Evolutionary conservation across 2,113 vertebrate genomes (phyloP), one percentile per base, ranked within the genome.

Genomic region (Odocoileus virginianus): DNA sequence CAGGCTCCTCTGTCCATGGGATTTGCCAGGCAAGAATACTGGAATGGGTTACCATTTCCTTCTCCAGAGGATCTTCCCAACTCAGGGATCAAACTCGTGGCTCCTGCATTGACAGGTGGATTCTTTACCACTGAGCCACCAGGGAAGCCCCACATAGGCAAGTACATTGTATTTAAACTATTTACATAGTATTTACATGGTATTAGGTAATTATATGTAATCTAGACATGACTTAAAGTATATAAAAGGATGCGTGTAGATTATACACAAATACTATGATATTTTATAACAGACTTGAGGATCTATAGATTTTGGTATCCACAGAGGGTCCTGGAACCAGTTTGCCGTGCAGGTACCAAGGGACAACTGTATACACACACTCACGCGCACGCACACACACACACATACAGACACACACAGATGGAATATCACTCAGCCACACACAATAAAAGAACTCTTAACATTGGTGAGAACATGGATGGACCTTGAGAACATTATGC

Each of bases 351-450:
- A 71, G n/a, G 36, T 71, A 40, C n/a, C 67, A 71, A 71, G 5
- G 64, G 10, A 71, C 36, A 76, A 43, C 36, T 76, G 3, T 14
- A 43, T 43, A 76, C 23, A 76, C 23, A 43, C 23, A 76, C 23
- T 14, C 23, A 40, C 36, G 5, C 1, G 0, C 33, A 10, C 2
- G 0, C 0, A 1, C 60, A 7, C 13, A 16, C 58, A 28, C 27
- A 27, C 28, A 33, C 60, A 33, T 12, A 52, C 15, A 57, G 2
- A 57, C n/a, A 76, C 71, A 43, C 36, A 43, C 11, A 43, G 23
- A 76, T 14, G 36, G 36, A 76, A 43, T 43, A 76, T 43, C 43
- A 43, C 36, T 76, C 71, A 43, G 36, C 71, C 71, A 76, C 36
- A 76, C 36, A 76, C 12, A 43, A 76, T 14, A 76, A 76, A 76